Evolutionary conservation across 2,888 invertebrate genomes (phyloP), one percentile per base, ranked within the genome.

Genomic region (Torymus texanus): DNA sequence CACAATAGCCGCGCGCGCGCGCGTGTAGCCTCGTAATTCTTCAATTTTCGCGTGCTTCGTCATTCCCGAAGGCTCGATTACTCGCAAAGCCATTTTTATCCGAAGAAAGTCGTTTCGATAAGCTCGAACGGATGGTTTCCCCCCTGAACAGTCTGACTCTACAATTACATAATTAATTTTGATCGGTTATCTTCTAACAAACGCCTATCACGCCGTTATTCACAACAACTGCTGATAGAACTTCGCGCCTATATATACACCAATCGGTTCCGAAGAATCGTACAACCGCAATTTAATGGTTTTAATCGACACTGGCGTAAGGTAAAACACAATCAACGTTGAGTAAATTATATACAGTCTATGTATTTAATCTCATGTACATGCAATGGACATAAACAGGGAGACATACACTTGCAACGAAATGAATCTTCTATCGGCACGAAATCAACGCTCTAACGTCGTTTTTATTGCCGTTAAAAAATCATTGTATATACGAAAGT

Each of bases 401-500:
- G 41, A 41, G 41, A 41, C 41, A 8, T 5, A 8, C 41, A 63
- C 16, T 10, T 18, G 29, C 4, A 50, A 72, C 10, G 58, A 53
- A 65, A 73, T 76, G 58, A 59, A 63, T 73, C 70, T 50, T 62
- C 55, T 62, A 41, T 53, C 13, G 12, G 16, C 68, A 58, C 18
- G 29, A 53, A 56, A 71, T 71, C 63, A 62, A 50, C 71, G 71
- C 75, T 58, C 21, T 41, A 67, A 29, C 53, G 24, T 14, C 13
- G 55, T 56, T 80, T 67, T 73, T 66, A 73, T 29, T 68, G 53
- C 55, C 18, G 58, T 13, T 41, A 68, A 76, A 50, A 65, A 21
- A 21, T 61, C 53, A 74, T 77, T 80, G 74, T 73, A 21, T 21
- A 2, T 21, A 74, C 51, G 50, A 68, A 74, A 74, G 77, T 72